Evolutionary conservation across 2,113 vertebrate genomes (phyloP).

Genomic region (Panthera tigris): DNA sequence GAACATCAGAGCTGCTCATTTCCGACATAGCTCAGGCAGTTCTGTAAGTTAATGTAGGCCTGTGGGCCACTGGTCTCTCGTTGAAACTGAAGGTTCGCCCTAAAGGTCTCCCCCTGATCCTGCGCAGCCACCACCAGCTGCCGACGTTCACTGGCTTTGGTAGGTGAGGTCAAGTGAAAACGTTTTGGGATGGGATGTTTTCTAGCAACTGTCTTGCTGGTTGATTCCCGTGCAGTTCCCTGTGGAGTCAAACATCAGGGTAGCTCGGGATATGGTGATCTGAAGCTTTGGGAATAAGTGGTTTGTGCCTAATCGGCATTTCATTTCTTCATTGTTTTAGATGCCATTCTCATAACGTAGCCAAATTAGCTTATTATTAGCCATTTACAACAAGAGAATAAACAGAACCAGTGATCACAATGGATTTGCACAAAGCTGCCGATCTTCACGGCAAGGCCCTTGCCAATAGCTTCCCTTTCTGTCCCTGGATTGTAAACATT

Average conservation of each 20-base stretch:
- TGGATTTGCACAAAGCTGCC: constrained; percentile 48
- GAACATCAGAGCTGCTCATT: not conserved
- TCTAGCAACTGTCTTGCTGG: not conserved
- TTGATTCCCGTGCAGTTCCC: not conserved
- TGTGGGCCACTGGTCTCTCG: not conserved
- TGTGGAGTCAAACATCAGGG: not conserved
- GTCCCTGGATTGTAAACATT: not conserved
- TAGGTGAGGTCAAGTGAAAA: not conserved
- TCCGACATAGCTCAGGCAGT: not conserved
- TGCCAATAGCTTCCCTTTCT: not conserved
- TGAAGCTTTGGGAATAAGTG: not conserved
- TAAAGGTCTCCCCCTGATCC: too few species aligned
- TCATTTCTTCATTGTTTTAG: not conserved
- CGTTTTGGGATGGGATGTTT: not conserved
- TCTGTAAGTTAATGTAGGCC: too few species aligned
- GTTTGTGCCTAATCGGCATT: not conserved
- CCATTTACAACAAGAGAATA: not conserved
- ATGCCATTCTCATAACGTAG: not conserved
- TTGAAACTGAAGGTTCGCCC: not conserved
- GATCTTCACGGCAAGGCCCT: constrained; percentile 49
- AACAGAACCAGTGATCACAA: not conserved
- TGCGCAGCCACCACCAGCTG: not conserved
- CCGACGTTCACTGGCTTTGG: not conserved
- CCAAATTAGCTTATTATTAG: not conserved
- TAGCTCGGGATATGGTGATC: not conserved